Evolutionary conservation across 53 echinoderm and acorn worm genomes (phyloP), one percentile per base, ranked within the genome.

Genomic region (Crossaster papposus): DNA sequence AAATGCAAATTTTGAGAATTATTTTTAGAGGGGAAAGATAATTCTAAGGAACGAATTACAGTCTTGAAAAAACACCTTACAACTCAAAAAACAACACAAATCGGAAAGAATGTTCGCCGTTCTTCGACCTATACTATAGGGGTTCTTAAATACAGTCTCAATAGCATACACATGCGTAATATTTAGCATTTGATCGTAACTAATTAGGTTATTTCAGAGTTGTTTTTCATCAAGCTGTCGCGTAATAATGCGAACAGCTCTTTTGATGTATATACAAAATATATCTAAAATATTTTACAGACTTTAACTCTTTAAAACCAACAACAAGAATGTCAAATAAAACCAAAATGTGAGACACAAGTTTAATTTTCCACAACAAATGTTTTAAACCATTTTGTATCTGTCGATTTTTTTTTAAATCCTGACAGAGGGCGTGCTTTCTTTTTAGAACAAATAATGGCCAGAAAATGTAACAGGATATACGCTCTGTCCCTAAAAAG

Each of bases 261-360:
- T 6, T 62, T 24, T 28, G 28, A 28, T 54, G 0, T 87, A 87
- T 87, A 36, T 87, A 87, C 87, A 87, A 76, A 87, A 58, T 35
- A 86, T 20, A 28, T 58, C 70, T 18, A n/a, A 53, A 22, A 74
- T 85, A 75, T 87, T 77, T 75, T 75, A 87, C 36, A 87, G 24
- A 53, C 70, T 72, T 44, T 44, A 35, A 72, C 33, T 17, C 54
- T 29, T 13, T 24, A 34, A 10, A 37, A 44, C 44, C 44, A 44
- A 23, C 20, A 70, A 51, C 36, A 79, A 20, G 3, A 79, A 34
- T 51, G 70, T 2, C 34, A 12, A 64, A 20, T 17, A 79, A 34
- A 70, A 83, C 10, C 34, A 12, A 64, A 44, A 44, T 58, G 29
- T 33, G 22, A 81, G 34, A 31, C 64, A 22, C 29, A 70, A 70